A percentile compares a stretch with the other conserved stretches of the same genome.
Conservation (phyloP, 2,113 vertebrate species). For the Opisthocomus hoazin region DNA sequence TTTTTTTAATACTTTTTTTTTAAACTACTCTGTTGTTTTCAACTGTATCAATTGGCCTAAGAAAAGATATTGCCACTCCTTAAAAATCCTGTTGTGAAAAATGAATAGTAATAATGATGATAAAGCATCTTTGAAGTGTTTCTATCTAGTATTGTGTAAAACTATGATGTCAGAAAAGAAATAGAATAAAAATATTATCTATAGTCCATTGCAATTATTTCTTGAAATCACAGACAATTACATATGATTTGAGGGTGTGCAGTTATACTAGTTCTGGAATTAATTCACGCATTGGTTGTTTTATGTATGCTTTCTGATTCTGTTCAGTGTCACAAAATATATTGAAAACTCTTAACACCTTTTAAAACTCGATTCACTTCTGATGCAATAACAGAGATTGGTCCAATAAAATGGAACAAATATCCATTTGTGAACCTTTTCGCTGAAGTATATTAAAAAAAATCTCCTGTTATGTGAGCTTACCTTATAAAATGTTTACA, state of each 20-base stretch:
- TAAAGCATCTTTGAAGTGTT: background rate
- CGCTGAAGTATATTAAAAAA: constrained; percentile 74
- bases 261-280: constrained; percentile 63
- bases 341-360: constrained; percentile 78
- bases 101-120: background rate
- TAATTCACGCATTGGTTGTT: constrained; percentile 63
- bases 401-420: constrained; percentile 69
- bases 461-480: constrained; percentile 72
- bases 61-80: background rate
- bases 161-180: background rate
- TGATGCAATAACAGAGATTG: constrained; percentile 69
- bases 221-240: background rate
- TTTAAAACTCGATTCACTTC: constrained; percentile 73
- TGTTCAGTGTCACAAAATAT: constrained; percentile 69
- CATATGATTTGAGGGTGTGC: constrained; percentile 7
- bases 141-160: background rate
- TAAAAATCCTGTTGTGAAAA: background rate
- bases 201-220: background rate
- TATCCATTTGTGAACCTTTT: constrained; percentile 76
- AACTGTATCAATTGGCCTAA: background rate
- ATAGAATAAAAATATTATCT: background rate
- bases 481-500: constrained; percentile 81
- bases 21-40: background rate
- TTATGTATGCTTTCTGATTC: constrained; percentile 62
- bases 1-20: background rate